Percentiles rank a stretch among this genome's conserved stretches.
Conservation (phyloP, 2,113 vertebrate genomes). For the Fulica atra region DNA sequence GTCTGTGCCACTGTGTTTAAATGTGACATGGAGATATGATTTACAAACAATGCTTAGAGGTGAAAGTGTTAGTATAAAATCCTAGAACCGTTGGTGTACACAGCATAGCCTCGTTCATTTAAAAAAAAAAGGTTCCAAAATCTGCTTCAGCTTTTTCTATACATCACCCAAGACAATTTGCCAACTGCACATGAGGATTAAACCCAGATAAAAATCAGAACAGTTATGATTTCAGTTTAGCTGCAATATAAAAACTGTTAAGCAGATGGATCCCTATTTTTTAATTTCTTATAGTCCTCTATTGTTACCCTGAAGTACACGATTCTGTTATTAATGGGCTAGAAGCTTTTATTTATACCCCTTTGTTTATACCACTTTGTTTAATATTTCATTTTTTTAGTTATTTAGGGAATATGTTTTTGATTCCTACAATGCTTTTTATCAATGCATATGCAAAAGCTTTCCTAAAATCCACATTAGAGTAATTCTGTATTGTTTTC, state of each 20-base stretch:
- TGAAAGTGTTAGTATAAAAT: not conserved
- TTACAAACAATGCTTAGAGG: not conserved
- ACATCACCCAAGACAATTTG: not conserved
- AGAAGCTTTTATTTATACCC: not conserved
- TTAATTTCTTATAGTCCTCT: not conserved
- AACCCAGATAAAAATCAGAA: not conserved
- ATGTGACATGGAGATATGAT: not conserved
- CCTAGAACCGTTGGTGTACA: not conserved
- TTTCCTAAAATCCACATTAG: not conserved
- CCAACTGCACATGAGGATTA: not conserved
- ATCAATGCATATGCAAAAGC: not conserved
- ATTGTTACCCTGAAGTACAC: not conserved
- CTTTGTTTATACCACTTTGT: no score
- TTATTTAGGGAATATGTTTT: not conserved
- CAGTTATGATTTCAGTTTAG: not conserved
- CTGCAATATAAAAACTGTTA: not conserved
- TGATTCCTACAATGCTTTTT: not conserved
- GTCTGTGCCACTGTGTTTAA: not conserved
- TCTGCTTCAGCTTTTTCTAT: not conserved
- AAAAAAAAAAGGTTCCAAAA: not conserved
- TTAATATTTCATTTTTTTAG: not conserved
- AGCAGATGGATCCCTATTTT: not conserved
- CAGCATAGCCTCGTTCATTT: fast-evolving
- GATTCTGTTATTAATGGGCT: not conserved
- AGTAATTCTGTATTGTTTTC: not conserved